These are phyloP conservation scores for Clepsis dumicolana DNA, from an alignment of 2,888 invertebrate genomes.

Conservation along the genomic window DNA sequence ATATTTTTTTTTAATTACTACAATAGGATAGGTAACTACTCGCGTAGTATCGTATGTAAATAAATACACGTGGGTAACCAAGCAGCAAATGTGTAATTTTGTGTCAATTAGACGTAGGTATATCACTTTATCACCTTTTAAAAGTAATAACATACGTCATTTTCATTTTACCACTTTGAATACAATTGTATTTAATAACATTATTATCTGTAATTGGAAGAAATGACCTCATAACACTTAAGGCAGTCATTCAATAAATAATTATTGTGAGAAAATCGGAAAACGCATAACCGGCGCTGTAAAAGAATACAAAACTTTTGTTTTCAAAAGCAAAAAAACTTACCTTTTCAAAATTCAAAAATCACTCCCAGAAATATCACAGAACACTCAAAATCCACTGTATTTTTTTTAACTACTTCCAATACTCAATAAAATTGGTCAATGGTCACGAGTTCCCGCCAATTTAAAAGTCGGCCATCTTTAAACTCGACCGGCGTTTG, in stretches of 20 bases:
- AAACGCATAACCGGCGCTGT: neutral
- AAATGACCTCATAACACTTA: neutral
- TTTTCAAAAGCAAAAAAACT: neutral
- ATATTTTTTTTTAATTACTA: too few species aligned
- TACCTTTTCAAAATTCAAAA: neutral
- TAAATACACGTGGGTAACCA: too few species aligned
- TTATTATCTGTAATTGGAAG: neutral
- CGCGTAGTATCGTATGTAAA: too few species aligned
- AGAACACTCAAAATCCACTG: neutral
- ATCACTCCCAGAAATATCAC: neutral
- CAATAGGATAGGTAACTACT: too few species aligned
- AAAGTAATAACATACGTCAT: too few species aligned
- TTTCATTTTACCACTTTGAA: too few species aligned
- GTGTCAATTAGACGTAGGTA: too few species aligned
- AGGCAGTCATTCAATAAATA: neutral
- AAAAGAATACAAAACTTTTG: neutral
- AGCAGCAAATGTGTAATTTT: too few species aligned
- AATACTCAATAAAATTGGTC: neutral
- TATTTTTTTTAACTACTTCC: neutral
- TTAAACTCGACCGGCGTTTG: constrained; percentile 48
- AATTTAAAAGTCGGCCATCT: constrained; percentile 35
- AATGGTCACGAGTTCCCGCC: constrained; percentile 26
- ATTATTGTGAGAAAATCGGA: neutral
- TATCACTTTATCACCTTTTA: too few species aligned
- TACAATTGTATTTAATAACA: too few species aligned